Percentiles rank a stretch among this genome's conserved stretches.
Conservation (phyloP, 2,888 invertebrate species). For the Parnassius smintheus region DNA sequence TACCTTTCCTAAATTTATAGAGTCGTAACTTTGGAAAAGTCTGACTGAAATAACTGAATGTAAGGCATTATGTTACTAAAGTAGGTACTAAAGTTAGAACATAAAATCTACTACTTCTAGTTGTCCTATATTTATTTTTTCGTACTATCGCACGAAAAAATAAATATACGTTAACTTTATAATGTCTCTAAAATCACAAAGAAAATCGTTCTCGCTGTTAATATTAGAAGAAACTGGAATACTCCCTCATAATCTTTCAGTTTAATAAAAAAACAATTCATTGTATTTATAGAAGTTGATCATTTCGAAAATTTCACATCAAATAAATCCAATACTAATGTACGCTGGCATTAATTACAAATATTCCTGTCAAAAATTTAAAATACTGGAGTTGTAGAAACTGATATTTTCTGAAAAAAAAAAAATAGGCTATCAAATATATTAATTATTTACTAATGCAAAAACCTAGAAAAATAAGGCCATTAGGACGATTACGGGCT, state of each 20-base stretch:
- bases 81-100: conserved; percentile 7
- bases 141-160: conserved; percentile 9
- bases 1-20: too few relatives aligned
- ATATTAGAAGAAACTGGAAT: conserved; percentile 11
- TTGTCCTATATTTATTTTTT: too few relatives aligned
- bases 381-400: too few relatives aligned
- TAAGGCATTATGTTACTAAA: conserved; percentile 13
- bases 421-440: too few relatives aligned
- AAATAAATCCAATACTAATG: conserved; percentile 2
- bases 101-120: conserved; percentile 9
- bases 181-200: conserved; percentile 6
- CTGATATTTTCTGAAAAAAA: too few relatives aligned
- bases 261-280: conserved; percentile 21
- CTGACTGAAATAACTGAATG: conserved; percentile 5
- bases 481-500: too few relatives aligned
- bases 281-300: neutral
- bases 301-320: conserved; percentile 3
- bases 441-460: too few relatives aligned
- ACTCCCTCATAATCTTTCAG: neutral
- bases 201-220: conserved; percentile 11
- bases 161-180: conserved; percentile 2
- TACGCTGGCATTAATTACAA: neutral
- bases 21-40: too few relatives aligned
- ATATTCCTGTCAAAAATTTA: too few relatives aligned
- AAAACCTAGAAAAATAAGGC: too few relatives aligned